Conservation (phyloP, 2,113 vertebrate species). For the Hyaena hyaena region DNA sequence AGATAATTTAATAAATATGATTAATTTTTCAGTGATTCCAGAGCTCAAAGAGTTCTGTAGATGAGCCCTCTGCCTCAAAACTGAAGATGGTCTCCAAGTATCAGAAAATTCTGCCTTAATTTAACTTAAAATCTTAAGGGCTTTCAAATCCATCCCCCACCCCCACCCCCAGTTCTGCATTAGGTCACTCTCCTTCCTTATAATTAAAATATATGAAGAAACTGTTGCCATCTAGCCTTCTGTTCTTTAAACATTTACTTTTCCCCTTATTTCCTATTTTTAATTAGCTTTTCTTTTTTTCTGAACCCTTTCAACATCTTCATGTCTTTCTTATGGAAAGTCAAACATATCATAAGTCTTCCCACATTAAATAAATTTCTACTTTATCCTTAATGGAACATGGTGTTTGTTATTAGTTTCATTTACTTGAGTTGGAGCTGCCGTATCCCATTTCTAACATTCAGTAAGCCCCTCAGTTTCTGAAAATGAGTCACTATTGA, state of each 20-base stretch:
- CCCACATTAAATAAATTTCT: slow-evolving; percentile 40
- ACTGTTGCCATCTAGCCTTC: background rate
- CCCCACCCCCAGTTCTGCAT: background rate
- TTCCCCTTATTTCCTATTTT: background rate
- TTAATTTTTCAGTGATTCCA: slow-evolving; percentile 19
- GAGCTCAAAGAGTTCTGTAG: background rate
- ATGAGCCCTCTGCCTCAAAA: background rate
- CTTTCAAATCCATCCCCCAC: slow-evolving; percentile 19
- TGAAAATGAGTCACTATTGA: background rate
- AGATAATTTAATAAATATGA: background rate
- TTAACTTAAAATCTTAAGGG: slow-evolving; percentile 1
- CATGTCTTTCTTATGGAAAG: background rate
- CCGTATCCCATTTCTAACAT: background rate
- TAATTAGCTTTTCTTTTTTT: slow-evolving; percentile 24
- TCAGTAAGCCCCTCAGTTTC: background rate
- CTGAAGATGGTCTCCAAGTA: slow-evolving; percentile 3
- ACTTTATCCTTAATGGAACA: background rate
- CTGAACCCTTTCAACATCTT: background rate
- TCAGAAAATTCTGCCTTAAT: slow-evolving; percentile 9
- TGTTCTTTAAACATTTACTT: slow-evolving; percentile 17
- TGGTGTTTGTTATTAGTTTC: background rate
- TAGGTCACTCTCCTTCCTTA: slow-evolving; percentile 18
- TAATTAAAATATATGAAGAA: slow-evolving; percentile 2
- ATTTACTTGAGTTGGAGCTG: background rate
- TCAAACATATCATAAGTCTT: slow-evolving; percentile 32